Conservation (phyloP, 2,888 invertebrate species). For the Pristionchus fissidentatus region DNA sequence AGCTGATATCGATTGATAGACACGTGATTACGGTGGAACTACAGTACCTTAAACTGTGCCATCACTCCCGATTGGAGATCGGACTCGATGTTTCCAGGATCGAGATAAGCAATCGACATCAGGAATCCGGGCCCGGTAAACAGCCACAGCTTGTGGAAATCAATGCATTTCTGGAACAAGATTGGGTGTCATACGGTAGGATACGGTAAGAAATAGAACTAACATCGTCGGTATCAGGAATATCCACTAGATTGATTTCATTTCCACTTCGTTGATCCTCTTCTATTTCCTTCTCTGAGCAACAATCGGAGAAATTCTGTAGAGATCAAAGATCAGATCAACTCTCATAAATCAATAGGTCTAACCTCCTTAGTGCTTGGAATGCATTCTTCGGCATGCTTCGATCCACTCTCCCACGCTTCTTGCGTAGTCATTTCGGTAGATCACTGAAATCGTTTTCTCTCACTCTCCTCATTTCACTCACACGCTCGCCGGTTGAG, state of each 20-base stretch:
- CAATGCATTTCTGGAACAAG: slow-evolving; percentile 54
- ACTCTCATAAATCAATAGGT: not conserved
- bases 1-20: slow-evolving; percentile 77
- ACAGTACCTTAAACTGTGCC: slow-evolving; percentile 84
- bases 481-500: no score
- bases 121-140: slow-evolving; percentile 92
- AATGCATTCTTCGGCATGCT: slow-evolving; percentile 1
- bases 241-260: slow-evolving; percentile 9
- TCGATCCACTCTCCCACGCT: not conserved
- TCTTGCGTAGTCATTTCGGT: not conserved
- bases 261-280: not conserved
- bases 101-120: slow-evolving; percentile 92
- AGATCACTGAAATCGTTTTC: slow-evolving; percentile 7
- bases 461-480: no score
- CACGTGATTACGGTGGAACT: not conserved
- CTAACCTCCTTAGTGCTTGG: slow-evolving; percentile 1
- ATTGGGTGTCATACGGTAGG: not conserved
- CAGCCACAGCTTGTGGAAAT: slow-evolving; percentile 90
- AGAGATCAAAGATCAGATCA: slow-evolving; percentile 19
- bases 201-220: not conserved
- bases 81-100: slow-evolving; percentile 92
- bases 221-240: slow-evolving; percentile 38
- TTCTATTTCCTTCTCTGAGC: not conserved
- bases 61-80: slow-evolving; percentile 88
- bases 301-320: not conserved